phyloP scores from a whole-genome alignment of 2,797 vertebrate species.

The Carduelis carduelis region DNA sequence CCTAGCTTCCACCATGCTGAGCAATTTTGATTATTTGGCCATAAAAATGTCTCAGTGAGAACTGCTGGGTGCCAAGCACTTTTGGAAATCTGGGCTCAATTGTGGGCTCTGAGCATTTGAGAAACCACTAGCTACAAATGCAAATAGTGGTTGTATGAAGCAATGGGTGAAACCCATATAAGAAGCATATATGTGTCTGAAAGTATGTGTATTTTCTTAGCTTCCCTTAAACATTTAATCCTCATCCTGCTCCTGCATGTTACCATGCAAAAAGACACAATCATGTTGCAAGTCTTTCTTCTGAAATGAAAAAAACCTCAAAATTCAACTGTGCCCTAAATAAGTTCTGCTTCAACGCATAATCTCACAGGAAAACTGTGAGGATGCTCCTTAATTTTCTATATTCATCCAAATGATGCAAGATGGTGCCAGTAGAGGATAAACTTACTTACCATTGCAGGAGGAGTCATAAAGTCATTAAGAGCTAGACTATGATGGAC shows the following conservation, averaged over 20 bases:
- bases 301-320: not conserved
- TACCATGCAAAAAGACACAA: not conserved
- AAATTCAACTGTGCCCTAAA: not conserved
- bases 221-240: not conserved
- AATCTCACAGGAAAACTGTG: not conserved
- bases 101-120: constrained; percentile 50
- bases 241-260: not conserved
- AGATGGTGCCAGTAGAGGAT: not conserved
- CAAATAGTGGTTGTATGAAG: constrained; percentile 22
- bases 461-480: not conserved
- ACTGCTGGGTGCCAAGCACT: constrained; percentile 66
- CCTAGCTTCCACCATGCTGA: constrained; percentile 56
- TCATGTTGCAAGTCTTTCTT: not conserved
- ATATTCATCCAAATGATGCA: not conserved
- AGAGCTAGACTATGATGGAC: not conserved
- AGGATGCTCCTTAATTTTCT: not conserved
- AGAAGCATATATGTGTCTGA: not conserved
- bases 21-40: constrained; percentile 67
- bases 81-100: constrained; percentile 68
- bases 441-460: not conserved
- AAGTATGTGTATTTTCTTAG: not conserved
- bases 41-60: constrained; percentile 65
- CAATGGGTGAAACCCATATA: not conserved
- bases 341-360: not conserved
- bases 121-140: constrained; percentile 31